Evolutionary conservation across 1,140 invertebrate genomes (phyloP).

Genomic region (Diorhabda sublineata): DNA sequence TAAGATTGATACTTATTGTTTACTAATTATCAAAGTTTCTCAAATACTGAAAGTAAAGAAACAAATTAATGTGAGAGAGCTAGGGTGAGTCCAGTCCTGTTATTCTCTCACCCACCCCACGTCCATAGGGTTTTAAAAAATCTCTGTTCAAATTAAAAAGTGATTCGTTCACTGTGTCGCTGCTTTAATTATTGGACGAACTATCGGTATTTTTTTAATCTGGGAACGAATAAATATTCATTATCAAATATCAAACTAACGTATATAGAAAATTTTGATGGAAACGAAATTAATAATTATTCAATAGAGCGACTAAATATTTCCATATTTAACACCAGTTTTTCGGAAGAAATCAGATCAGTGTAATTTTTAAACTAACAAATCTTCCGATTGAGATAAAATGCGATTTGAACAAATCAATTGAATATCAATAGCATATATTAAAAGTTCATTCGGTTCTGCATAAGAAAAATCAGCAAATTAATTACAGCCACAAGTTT

Average conservation of each 20-base stretch:
- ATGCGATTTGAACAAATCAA: too few relatives aligned
- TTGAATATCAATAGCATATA: too few relatives aligned
- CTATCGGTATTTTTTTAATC: slow-evolving; percentile 9
- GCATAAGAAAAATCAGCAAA: too few relatives aligned
- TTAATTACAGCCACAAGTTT: too few relatives aligned
- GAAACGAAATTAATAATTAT: neutral
- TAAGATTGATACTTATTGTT: too few relatives aligned
- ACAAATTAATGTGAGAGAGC: too few relatives aligned
- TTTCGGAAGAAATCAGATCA: neutral
- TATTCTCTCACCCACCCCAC: slow-evolving; percentile 23
- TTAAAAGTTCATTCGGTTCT: too few relatives aligned
- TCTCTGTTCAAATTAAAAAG: slow-evolving; percentile 36
- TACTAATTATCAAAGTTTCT: too few relatives aligned
- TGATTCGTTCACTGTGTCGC: slow-evolving; percentile 14
- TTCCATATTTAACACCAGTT: neutral
- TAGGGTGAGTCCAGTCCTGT: neutral
- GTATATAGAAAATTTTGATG: neutral
- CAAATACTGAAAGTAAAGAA: too few relatives aligned
- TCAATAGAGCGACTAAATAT: neutral
- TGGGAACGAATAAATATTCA: neutral
- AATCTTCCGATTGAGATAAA: too few relatives aligned
- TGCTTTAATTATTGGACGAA: slow-evolving; percentile 16
- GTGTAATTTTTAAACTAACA: neutral
- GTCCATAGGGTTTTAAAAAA: slow-evolving; percentile 24
- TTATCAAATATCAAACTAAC: neutral